A percentile compares a stretch with the other conserved stretches of the same genome.
These are phyloP conservation scores for Entomyzon cyanotis DNA, from an alignment of 2,113 vertebrate genomes.

Conservation along the genomic window DNA sequence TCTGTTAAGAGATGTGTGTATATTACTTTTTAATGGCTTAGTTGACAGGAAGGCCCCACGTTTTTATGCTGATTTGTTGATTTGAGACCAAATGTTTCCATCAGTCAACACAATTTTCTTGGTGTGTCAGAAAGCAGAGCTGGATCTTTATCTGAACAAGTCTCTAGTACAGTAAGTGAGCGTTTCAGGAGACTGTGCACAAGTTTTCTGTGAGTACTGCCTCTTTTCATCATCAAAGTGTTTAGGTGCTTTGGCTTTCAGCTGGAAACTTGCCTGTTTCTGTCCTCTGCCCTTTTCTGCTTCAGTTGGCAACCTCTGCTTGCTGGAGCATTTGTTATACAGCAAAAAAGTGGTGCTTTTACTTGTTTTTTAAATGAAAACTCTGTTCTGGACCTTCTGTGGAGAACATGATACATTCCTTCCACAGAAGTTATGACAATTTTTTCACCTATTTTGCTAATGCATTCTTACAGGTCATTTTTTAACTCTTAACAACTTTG, in stretches of 20 bases:
- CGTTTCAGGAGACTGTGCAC: neutral
- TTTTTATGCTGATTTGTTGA: neutral
- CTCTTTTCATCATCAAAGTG: neutral
- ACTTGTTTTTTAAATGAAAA: neutral
- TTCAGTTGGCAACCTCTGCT: neutral
- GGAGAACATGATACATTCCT: neutral
- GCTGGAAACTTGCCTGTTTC: neutral
- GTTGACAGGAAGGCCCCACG: neutral
- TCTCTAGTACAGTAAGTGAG: neutral
- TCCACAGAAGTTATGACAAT: neutral
- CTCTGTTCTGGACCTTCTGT: neutral
- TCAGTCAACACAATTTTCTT: neutral
- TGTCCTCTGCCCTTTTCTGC: neutral
- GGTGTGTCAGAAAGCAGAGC: neutral
- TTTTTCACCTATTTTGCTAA: neutral
- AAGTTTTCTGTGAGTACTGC: neutral
- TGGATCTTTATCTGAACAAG: neutral
- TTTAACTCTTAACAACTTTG: neutral
- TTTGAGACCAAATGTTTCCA: neutral
- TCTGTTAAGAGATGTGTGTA: neutral
- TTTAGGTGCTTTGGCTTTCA: neutral
- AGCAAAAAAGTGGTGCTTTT: neutral
- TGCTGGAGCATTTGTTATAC: neutral
- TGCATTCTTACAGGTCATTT: neutral
- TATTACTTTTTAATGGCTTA: neutral